Conservation (phyloP, 2,888 invertebrate species). For the Clanis bilineata region DNA sequence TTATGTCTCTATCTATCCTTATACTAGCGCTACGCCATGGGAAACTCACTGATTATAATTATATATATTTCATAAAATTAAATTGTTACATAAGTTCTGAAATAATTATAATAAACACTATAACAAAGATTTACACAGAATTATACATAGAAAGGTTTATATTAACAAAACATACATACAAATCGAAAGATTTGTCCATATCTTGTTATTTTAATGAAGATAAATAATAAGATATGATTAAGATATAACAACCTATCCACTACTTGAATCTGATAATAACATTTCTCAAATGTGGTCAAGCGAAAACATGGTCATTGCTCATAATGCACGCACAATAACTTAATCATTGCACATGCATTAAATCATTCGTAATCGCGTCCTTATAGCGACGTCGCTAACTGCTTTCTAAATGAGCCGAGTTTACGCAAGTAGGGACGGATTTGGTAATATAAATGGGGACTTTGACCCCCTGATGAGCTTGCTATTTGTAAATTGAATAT, state of each 20-base stretch:
- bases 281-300: not conserved
- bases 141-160: no score
- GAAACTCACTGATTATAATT: no score
- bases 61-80: no score
- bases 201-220: not conserved
- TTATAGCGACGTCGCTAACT: slow-evolving; percentile 24
- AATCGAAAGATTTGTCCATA: not conserved
- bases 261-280: not conserved
- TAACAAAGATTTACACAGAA: no score
- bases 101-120: no score
- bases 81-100: no score
- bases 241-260: no score
- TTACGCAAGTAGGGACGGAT: slow-evolving; percentile 17
- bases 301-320: slow-evolving; percentile 62
- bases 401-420: slow-evolving; percentile 35
- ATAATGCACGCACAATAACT: slow-evolving; percentile 29
- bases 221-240: no score
- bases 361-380: slow-evolving; percentile 30
- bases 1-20: no score
- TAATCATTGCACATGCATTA: slow-evolving; percentile 44
- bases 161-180: no score
- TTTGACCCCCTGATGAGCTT: not conserved
- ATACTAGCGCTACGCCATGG: no score
- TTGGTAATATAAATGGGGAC: not conserved
- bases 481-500: not conserved